A percentile compares a stretch with the other conserved stretches of the same genome.
These are phyloP conservation scores for Tryphoninae sp. DNA, from an alignment of 2,888 invertebrate species.

Conservation along the genomic window DNA sequence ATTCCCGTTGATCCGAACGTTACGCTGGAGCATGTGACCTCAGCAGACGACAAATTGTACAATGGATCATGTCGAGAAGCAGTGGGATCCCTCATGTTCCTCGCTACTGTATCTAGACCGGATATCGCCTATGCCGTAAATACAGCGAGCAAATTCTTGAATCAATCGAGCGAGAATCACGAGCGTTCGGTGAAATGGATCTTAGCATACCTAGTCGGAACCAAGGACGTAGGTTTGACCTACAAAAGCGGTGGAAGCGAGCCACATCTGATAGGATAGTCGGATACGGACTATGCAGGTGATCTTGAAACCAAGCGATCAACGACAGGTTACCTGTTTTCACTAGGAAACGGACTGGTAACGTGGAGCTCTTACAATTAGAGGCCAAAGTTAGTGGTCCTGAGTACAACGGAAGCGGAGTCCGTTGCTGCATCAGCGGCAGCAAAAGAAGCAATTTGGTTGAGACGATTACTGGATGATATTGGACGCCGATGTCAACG, in stretches of 20 bases:
- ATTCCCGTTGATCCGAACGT: constrained; percentile 59
- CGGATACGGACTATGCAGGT: constrained; percentile 66
- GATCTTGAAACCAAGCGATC: constrained; percentile 56
- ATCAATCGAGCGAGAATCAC: constrained; percentile 42
- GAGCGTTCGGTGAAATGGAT: constrained; percentile 58
- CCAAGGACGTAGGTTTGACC: constrained; percentile 43
- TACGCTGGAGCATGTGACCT: constrained; percentile 23
- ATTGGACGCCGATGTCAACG: not conserved
- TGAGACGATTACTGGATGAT: constrained; percentile 1
- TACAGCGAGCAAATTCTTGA: constrained; percentile 50
- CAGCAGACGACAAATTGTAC: constrained; percentile 18
- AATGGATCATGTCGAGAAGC: constrained; percentile 56
- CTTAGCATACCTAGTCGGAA: constrained; percentile 58
- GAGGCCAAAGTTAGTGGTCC: constrained; percentile 56
- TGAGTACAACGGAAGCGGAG: constrained; percentile 44
- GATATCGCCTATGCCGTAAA: constrained; percentile 53
- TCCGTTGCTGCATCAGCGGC: constrained; percentile 27
- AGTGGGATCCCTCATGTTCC: constrained; percentile 54
- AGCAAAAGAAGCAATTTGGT: constrained; percentile 17
- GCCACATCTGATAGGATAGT: constrained; percentile 51
- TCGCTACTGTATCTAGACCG: constrained; percentile 43
- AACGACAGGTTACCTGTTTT: constrained; percentile 64
- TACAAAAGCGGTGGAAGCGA: constrained; percentile 46
- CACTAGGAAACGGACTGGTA: constrained; percentile 53
- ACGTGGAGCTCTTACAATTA: constrained; percentile 61